These are phyloP conservation scores for Brachypterus glaber DNA, from an alignment of 2,888 invertebrate genomes.

Conservation along the genomic window DNA sequence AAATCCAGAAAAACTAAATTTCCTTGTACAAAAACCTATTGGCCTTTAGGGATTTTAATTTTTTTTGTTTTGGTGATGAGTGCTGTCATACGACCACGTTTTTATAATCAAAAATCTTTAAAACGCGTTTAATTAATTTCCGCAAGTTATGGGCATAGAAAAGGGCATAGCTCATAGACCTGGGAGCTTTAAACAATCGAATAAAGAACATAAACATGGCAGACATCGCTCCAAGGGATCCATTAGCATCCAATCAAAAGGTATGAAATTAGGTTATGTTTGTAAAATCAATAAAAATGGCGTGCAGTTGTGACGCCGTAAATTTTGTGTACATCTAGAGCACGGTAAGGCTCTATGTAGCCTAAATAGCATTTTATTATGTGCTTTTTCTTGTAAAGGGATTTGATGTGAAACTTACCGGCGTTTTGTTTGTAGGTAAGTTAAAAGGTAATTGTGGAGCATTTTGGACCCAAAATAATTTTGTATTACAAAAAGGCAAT, in stretches of 20 bases:
- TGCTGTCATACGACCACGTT: not conserved
- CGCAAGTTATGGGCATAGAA: conserved; percentile 23
- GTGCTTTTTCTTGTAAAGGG: too few relatives aligned
- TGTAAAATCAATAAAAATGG: not conserved
- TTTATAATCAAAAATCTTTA: not conserved
- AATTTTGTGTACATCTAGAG: too few relatives aligned
- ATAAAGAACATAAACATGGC: conserved; percentile 88
- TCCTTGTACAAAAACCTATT: not conserved
- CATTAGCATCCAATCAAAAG: conserved; percentile 67
- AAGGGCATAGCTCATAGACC: conserved; percentile 58
- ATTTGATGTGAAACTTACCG: too few relatives aligned
- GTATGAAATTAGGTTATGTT: conserved; percentile 43
- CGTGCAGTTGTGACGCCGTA: too few relatives aligned
- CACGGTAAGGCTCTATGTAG: too few relatives aligned
- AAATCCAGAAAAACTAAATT: not conserved
- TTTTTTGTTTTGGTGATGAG: not conserved
- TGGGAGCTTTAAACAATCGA: conserved; percentile 83
- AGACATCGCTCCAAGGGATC: conserved; percentile 87
- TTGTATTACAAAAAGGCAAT: too few relatives aligned
- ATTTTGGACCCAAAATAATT: too few relatives aligned
- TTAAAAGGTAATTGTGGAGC: too few relatives aligned
- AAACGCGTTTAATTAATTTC: not conserved
- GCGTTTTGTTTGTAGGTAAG: too few relatives aligned
- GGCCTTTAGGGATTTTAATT: not conserved
- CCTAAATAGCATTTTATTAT: too few relatives aligned